Base-by-base conservation (phyloP, 2,113 vertebrate genomes). In the Phyllopteryx taeniolatus region DNA sequence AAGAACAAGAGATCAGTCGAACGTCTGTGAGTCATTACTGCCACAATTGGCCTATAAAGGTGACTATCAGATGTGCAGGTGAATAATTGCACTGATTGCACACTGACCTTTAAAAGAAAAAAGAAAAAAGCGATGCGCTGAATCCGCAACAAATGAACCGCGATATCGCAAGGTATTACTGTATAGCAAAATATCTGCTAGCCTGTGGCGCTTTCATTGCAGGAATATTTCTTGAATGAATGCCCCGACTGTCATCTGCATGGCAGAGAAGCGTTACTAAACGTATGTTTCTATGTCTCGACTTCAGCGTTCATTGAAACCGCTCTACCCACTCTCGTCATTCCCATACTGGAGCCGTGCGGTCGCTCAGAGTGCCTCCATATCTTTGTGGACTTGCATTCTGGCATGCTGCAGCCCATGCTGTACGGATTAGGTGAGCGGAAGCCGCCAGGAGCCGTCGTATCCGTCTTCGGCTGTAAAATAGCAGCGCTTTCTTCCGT, bases 361-460 rank as follows among this genome's bases (percentile, higher is more conserved):
- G 95, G 95, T 66, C 95, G 95, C 57, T 98, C 96, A 0, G 97
- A 99, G 86, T 99, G 98, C 87, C 95, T 99, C 49, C 97, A 99
- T 83, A 94, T 99, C 81, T 99, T 98, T 88, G 98, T 99, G 44
- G 98, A 99, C 88, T 93, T 99, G 86, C 97, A 99, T 91, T 99
- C 97, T 53, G 98, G 98, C 86, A 97, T 97, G 95, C 98, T 99
- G 87, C 97, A 99, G 11, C 92, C 98, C 47, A 98, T 98, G 96
- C 90, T 99, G 19, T 98, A 98, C 88, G 98, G 96, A 87, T 91
- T 98, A 85, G 96, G 97, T 99, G 93, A 93, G 95, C 71, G 42
- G 33, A 2, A 59, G 4, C 31, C 51, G 12, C 11, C 8, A 7
- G 64, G 6, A 4, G 20, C 22, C 10, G 2, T 46, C n/a, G 10